These are phyloP conservation scores for Papilio machaon DNA, from an alignment of 1,140 invertebrate species.

Conservation along the genomic window DNA sequence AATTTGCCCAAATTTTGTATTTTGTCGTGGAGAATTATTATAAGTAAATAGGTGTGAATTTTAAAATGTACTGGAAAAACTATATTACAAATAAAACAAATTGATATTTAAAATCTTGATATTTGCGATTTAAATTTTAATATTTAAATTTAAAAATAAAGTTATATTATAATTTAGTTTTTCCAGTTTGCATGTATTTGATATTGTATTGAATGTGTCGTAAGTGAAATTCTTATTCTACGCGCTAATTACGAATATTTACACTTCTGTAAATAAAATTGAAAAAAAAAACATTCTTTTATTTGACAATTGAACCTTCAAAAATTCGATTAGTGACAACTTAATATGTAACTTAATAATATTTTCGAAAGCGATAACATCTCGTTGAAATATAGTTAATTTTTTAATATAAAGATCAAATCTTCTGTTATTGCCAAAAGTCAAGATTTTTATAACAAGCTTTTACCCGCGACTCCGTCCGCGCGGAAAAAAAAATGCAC, in stretches of 20 bases:
- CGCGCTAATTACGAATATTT: constrained; percentile 53
- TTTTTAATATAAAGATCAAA: no score
- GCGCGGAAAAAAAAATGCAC: no score
- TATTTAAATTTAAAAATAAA: not conserved
- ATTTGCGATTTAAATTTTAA: not conserved
- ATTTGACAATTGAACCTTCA: constrained; percentile 28
- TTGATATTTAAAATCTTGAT: constrained; percentile 3
- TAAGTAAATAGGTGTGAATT: constrained; percentile 29
- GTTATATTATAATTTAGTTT: not conserved
- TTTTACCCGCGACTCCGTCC: no score
- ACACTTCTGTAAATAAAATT: constrained; percentile 65
- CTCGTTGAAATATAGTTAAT: no score
- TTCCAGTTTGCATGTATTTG: constrained; percentile 31
- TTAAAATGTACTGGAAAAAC: constrained; percentile 1
- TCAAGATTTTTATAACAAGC: no score
- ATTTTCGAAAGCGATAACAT: no score
- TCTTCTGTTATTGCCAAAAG: no score
- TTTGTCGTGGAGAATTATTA: constrained; percentile 14
- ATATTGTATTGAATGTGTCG: constrained; percentile 45
- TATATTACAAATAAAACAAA: not conserved
- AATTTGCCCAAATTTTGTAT: constrained; percentile 18
- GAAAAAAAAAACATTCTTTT: constrained; percentile 42
- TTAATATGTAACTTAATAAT: no score
- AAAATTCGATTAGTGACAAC: not conserved
- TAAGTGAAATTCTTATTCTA: constrained; percentile 51